Conservation (phyloP, 2,888 invertebrate species). For the Xylota segnis region DNA sequence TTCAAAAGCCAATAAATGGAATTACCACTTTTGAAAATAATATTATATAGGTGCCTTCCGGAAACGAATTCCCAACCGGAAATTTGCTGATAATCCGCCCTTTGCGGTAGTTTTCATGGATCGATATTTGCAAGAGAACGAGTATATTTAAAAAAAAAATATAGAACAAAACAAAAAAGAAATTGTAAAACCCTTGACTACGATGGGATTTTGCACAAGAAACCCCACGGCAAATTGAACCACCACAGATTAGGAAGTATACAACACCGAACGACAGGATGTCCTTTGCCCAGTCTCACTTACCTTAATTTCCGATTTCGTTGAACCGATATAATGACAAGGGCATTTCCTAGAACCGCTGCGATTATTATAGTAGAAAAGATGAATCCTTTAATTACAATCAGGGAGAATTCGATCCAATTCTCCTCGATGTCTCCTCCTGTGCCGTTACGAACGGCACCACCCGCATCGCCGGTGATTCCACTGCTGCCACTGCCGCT, state of each 20-base stretch:
- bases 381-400: conserved; percentile 90
- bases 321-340: conserved; percentile 87
- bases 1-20: conserved; percentile 37
- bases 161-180: too few relatives aligned
- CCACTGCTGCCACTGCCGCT: conserved; percentile 55
- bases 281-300: conserved; percentile 74
- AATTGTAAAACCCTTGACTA: background rate
- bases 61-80: conserved; percentile 53
- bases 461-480: conserved; percentile 53
- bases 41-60: conserved; percentile 41
- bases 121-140: conserved; percentile 33
- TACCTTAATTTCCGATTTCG: conserved; percentile 85
- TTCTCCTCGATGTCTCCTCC: conserved; percentile 78
- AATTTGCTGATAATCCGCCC: conserved; percentile 26
- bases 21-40: conserved; percentile 33
- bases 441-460: conserved; percentile 36
- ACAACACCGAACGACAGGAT: conserved; percentile 11
- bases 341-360: conserved; percentile 95
- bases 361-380: conserved; percentile 95
- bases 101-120: conserved; percentile 30
- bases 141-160: conserved; percentile 3
- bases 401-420: conserved; percentile 86
- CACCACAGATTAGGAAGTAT: conserved; percentile 13
- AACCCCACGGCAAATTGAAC: conserved; percentile 35
- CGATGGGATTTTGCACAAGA: background rate